Percentiles rank a stretch among this genome's conserved stretches.
phyloP scores from a whole-genome alignment of 2,888 invertebrate genomes.

The Brenthis daphne region DNA sequence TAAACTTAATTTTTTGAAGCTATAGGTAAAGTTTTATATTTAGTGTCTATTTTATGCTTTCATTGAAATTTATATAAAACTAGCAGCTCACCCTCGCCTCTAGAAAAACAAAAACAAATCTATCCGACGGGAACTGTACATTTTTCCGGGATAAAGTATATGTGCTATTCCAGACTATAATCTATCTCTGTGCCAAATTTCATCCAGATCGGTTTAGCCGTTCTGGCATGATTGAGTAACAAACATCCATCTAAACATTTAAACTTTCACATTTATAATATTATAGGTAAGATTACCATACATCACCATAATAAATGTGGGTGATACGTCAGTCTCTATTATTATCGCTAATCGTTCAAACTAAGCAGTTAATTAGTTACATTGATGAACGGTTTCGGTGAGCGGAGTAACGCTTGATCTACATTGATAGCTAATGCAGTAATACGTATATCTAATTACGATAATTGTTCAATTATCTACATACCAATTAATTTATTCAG shows the following conservation, averaged over 20 bases:
- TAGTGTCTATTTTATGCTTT: background rate
- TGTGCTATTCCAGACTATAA: no score
- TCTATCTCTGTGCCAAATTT: no score
- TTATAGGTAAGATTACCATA: background rate
- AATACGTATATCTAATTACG: background rate
- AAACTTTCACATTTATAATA: no score
- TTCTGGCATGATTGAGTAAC: no score
- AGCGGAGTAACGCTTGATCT: conserved; percentile 10
- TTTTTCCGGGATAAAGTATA: no score
- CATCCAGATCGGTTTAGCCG: no score
- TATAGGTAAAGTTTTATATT: no score
- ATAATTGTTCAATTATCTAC: background rate
- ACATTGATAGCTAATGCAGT: conserved; percentile 13
- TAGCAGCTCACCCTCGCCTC: no score
- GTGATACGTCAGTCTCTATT: background rate
- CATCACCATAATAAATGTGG: background rate
- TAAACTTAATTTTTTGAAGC: no score
- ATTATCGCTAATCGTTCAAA: conserved; percentile 17
- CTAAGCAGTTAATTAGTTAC: conserved; percentile 12
- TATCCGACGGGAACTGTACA: no score
- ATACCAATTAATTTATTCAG: background rate
- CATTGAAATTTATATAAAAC: background rate
- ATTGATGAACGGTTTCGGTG: conserved; percentile 10
- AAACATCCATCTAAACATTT: no score
- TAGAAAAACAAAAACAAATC: no score